Evolutionary conservation across 2,797 vertebrate species (phyloP), one percentile per base, ranked within the genome.

Genomic region (Geotrypetes seraphini): DNA sequence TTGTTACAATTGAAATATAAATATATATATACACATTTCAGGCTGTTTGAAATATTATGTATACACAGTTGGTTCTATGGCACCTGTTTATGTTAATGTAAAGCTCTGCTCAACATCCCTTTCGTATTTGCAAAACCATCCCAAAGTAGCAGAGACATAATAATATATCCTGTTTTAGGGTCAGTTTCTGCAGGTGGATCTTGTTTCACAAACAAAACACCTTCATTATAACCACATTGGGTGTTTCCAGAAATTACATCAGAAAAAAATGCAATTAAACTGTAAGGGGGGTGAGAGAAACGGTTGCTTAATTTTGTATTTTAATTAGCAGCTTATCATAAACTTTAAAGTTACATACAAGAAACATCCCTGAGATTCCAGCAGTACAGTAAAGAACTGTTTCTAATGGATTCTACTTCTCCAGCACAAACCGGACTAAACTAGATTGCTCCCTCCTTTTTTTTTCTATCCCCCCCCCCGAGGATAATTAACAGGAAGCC

Each of bases 171-270:
- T 47, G 57, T 63, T 60, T 3, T 7, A 39, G 34, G 48, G 57
- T 31, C 43, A 42, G 57, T 65, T 65, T 69, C 25, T 34, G 21
- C 47, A 46, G 63, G 56, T 29, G 46, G 51, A 59, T 48, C 58
- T 54, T 50, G 52, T 66, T 71, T 63, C 68, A 61, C 42, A 44
- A 75, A 63, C 49, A 54, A 66, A n/a, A 58, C 60, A 61, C 35
- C 53, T 54, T 45, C 47, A 42, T 63, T 55, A 13, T 33, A 69
- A 55, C 48, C 57, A 47, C 24, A 18, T 44, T 48, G 60, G 73
- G 79, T 68, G 66, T 77, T 78, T 78, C 65, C 73, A 77, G 59
- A 69, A 79, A 73, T 83, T 80, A 76, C 73, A 68, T 74, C 74
- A 81, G 69, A 74, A 73, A 78, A 70, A 71, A 73, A 74, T 2